phyloP scores from a whole-genome alignment of 2,888 invertebrate genomes.

The Melieria picta region DNA sequence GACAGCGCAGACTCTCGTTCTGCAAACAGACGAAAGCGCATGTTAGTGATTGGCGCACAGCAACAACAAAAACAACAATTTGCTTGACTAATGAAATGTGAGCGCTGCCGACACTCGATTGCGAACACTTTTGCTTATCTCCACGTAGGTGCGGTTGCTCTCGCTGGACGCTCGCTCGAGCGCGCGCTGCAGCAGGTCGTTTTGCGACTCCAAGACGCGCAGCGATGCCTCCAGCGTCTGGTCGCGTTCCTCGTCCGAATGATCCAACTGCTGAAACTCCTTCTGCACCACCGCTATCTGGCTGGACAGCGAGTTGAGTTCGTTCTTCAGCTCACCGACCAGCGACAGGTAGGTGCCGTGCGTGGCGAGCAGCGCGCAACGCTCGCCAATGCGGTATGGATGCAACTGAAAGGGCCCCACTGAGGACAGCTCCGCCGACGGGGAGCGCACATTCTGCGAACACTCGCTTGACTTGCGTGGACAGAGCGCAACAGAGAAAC shows the following conservation, averaged over 20 bases:
- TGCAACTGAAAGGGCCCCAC: too few species aligned
- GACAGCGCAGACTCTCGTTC: constrained; percentile 51
- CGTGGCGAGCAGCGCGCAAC: constrained; percentile 45
- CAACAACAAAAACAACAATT: not conserved
- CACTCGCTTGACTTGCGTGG: constrained; percentile 47
- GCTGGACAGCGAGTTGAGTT: constrained; percentile 58
- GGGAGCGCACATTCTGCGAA: constrained; percentile 46
- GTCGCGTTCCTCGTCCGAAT: constrained; percentile 41
- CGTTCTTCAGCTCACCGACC: constrained; percentile 60
- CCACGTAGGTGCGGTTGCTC: constrained; percentile 33
- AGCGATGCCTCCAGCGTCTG: constrained; percentile 41
- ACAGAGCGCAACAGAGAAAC: not conserved
- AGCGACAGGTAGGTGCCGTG: constrained; percentile 60
- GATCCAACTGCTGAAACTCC: constrained; percentile 43
- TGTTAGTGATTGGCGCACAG: not conserved
- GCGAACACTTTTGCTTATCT: constrained; percentile 44
- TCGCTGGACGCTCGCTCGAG: constrained; percentile 43
- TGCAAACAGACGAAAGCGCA: constrained; percentile 40
- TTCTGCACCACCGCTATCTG: constrained; percentile 58
- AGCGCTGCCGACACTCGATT: not conserved
- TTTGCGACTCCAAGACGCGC: constrained; percentile 51
- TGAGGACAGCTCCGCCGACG: too few species aligned
- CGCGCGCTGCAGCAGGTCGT: constrained; percentile 52
- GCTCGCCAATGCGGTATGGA: too few species aligned
- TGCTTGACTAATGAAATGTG: not conserved